Conservation (phyloP, 2,888 invertebrate species). For the Timandra comae region DNA sequence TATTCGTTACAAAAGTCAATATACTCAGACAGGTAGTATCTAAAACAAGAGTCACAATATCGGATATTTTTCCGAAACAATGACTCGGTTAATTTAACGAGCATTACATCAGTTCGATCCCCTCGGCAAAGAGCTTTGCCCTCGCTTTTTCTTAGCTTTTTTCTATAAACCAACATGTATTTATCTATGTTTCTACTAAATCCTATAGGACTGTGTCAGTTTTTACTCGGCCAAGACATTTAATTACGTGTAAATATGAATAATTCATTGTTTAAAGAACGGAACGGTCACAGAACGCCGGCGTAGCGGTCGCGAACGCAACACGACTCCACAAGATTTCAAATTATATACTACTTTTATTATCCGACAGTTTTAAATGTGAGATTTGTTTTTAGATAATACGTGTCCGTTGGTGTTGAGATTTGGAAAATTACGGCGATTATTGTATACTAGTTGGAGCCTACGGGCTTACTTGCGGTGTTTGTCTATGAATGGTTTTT, state of each 20-base stretch:
- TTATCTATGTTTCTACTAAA: slow-evolving; percentile 6
- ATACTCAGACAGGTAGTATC: no score
- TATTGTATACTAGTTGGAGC: no score
- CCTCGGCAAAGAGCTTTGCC: slow-evolving; percentile 6
- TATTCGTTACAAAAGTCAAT: no score
- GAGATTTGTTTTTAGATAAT: not conserved
- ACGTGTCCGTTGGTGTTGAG: no score
- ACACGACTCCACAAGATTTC: slow-evolving; percentile 25
- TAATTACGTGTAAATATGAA: slow-evolving; percentile 46
- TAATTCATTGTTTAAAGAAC: slow-evolving; percentile 58
- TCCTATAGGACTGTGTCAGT: slow-evolving; percentile 23
- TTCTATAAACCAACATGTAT: slow-evolving; percentile 1
- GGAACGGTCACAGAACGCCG: slow-evolving; percentile 70
- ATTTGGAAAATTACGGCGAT: not conserved
- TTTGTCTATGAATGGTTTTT: no score
- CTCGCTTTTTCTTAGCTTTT: slow-evolving; percentile 3
- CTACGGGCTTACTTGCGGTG: no score
- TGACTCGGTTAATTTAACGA: no score
- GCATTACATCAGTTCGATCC: not conserved
- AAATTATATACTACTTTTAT: slow-evolving; percentile 22
- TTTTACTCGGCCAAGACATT: slow-evolving; percentile 21
- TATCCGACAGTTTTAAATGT: slow-evolving; percentile 8
- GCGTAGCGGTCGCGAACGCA: slow-evolving; percentile 67
- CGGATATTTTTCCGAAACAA: no score
- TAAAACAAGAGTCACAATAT: no score